Conservation (phyloP, 2,113 vertebrate genomes). For the Rana temporaria region DNA sequence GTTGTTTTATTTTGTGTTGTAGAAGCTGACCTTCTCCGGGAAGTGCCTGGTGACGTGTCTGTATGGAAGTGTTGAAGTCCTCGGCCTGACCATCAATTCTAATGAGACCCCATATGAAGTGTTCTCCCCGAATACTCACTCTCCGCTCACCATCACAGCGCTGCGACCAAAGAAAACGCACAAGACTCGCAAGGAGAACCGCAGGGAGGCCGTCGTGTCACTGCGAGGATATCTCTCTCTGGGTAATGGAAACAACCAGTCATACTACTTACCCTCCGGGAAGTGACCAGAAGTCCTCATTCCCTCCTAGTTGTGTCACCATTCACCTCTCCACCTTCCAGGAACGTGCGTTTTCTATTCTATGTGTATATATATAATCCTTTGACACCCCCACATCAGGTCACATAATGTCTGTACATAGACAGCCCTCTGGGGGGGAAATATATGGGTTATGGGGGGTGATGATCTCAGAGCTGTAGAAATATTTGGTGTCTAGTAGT, state of each 20-base stretch:
- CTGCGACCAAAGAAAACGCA: slow-evolving; percentile 62
- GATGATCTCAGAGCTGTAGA: neutral
- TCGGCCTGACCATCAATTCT: slow-evolving; percentile 82
- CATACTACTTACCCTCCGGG: no score
- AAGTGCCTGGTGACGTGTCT: slow-evolving; percentile 85
- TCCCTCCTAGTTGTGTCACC: no score
- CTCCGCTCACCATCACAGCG: slow-evolving; percentile 77
- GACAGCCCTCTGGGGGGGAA: no score
- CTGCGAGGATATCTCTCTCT: slow-evolving; percentile 73
- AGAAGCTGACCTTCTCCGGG: slow-evolving; percentile 84
- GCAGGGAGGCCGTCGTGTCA: slow-evolving; percentile 66
- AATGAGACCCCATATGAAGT: slow-evolving; percentile 84
- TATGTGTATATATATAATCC: no score
- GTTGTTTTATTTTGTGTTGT: neutral
- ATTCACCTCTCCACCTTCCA: no score
- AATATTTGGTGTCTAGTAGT: no score
- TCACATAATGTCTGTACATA: no score
- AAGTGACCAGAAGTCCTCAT: no score
- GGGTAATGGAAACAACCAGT: slow-evolving; percentile 69
- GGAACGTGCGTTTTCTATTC: no score
- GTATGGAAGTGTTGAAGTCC: slow-evolving; percentile 84
- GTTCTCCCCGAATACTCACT: slow-evolving; percentile 82
- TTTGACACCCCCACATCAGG: no score
- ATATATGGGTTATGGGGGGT: neutral
- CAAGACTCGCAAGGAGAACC: slow-evolving; percentile 63